Conservation (phyloP, 2,888 invertebrate species). For the Teleiodes luculella region DNA sequence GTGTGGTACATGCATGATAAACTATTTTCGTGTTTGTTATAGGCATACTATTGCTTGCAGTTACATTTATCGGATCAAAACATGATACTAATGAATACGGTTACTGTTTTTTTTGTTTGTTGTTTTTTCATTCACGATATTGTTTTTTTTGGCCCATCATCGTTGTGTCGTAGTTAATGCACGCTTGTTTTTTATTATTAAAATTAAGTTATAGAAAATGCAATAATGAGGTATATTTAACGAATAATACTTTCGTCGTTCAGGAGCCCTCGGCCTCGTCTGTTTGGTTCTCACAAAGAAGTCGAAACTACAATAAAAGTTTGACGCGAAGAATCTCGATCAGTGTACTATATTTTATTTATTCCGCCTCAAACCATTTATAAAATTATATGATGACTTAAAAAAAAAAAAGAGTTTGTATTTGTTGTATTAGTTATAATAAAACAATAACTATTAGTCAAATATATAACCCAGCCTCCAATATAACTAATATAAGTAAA, state of each 20-base stretch:
- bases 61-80: constrained; percentile 62
- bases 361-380: no score
- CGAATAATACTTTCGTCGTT: not conserved
- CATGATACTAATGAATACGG: constrained; percentile 59
- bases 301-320: no score
- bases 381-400: no score
- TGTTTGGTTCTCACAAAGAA: no score
- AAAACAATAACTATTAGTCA: not conserved
- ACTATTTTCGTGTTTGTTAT: constrained; percentile 33
- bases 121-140: not conserved
- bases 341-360: no score
- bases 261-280: no score
- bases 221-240: not conserved
- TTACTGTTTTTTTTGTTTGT: constrained; percentile 32
- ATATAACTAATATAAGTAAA: no score
- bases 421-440: not conserved
- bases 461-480: no score
- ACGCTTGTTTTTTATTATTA: not conserved
- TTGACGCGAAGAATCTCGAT: no score
- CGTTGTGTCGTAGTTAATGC: not conserved
- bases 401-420: no score
- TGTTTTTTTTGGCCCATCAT: not conserved
- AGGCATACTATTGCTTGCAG: constrained; percentile 65
- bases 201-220: no score
- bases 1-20: not conserved